Conservation (phyloP, 2,888 invertebrate species). For the Sphinx pinastri region DNA sequence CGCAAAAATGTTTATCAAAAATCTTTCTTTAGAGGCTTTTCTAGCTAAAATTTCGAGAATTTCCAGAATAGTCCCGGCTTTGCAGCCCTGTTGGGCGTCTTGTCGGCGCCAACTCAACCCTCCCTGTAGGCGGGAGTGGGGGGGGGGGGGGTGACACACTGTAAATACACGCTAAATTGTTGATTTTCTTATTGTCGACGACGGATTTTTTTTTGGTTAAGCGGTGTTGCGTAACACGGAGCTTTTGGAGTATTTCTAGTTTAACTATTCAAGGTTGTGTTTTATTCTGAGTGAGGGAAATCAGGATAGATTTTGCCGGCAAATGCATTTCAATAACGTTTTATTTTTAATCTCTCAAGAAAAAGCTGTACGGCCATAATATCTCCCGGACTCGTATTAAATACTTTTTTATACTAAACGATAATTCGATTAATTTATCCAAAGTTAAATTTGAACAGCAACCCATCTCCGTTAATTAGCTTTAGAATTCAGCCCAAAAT, state of each 20-base stretch:
- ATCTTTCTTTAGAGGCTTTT: not conserved
- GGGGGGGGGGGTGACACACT: not conserved
- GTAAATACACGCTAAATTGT: conserved; percentile 29
- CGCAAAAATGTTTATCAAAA: too few species aligned
- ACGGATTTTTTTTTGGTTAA: conserved; percentile 5
- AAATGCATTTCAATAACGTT: too few species aligned
- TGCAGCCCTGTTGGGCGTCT: not conserved
- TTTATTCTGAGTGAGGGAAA: not conserved
- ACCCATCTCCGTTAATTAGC: not conserved
- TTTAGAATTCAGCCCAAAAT: not conserved
- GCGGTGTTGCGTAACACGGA: not conserved
- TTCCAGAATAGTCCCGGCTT: not conserved
- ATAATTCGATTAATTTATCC: not conserved
- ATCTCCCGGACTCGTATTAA: too few species aligned
- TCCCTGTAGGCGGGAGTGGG: not conserved
- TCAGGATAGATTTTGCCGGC: too few species aligned
- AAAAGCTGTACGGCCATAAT: too few species aligned
- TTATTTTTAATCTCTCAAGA: too few species aligned
- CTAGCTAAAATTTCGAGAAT: not conserved
- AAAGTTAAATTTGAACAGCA: not conserved
- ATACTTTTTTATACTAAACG: too few species aligned
- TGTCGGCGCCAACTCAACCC: not conserved
- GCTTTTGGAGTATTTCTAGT: not conserved
- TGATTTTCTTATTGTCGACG: conserved; percentile 22
- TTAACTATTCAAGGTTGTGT: not conserved